Conservation (phyloP, 2,888 invertebrate species). For the Aphelenchoides bicaudatus region DNA sequence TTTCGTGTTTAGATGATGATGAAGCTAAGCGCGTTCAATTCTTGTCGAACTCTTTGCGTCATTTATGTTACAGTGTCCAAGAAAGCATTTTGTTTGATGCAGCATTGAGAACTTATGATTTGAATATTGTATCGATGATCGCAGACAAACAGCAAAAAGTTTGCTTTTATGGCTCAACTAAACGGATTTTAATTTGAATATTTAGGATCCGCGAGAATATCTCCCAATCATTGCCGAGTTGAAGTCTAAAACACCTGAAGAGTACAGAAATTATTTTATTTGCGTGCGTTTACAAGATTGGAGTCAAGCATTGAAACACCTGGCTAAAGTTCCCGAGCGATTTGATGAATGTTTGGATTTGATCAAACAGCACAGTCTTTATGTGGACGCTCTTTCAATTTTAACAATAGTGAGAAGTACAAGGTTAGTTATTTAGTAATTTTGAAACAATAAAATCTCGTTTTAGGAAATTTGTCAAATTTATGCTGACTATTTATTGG, state of each 20-base stretch:
- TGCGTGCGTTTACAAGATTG: slow-evolving; percentile 44
- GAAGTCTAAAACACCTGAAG: slow-evolving; percentile 30
- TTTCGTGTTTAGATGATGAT: background rate
- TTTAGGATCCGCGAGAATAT: slow-evolving; percentile 46
- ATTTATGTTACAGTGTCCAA: slow-evolving; percentile 47
- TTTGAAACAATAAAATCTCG: background rate
- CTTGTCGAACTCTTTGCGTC: slow-evolving; percentile 39
- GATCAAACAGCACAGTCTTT: slow-evolving; percentile 33
- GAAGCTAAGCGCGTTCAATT: background rate
- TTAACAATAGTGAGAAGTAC: slow-evolving; percentile 32
- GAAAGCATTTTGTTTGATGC: slow-evolving; percentile 45
- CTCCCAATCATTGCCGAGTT: slow-evolving; percentile 45
- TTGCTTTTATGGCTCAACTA: background rate
- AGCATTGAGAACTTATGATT: slow-evolving; percentile 51
- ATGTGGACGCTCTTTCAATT: slow-evolving; percentile 30
- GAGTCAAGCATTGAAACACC: slow-evolving; percentile 36
- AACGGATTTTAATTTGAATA: no score
- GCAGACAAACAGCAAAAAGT: slow-evolving; percentile 31
- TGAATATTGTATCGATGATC: slow-evolving; percentile 43
- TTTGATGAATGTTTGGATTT: slow-evolving; percentile 40
- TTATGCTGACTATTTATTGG: slow-evolving; percentile 35
- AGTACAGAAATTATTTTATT: slow-evolving; percentile 43
- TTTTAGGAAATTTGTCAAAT: slow-evolving; percentile 38
- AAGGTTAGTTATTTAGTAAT: slow-evolving; percentile 23
- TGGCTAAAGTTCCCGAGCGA: slow-evolving; percentile 29